Percentiles rank a stretch among this genome's conserved stretches.
Evolutionary conservation across 2,113 vertebrate species (phyloP).

Genomic region (Myxocyprinus asiaticus): DNA sequence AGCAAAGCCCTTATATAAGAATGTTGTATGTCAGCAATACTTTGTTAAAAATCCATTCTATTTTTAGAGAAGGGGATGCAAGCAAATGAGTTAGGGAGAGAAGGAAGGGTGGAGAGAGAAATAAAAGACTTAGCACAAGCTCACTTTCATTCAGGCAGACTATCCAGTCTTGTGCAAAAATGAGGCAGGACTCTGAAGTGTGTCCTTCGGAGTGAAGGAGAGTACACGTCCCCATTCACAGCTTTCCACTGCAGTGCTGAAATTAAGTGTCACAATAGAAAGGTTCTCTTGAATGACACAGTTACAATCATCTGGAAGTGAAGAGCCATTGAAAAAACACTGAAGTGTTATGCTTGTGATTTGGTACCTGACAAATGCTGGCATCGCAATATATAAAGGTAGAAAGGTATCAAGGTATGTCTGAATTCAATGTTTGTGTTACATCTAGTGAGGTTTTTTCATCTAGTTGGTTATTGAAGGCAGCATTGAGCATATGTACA

Average conservation of each 20-base stretch:
- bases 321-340: not conserved
- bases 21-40: conserved; percentile 18
- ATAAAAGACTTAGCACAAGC: not conserved
- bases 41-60: conserved; percentile 27
- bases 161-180: not conserved
- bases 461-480: no score
- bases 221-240: not conserved
- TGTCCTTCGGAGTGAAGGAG: conserved; percentile 9
- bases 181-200: not conserved
- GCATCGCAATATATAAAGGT: no score
- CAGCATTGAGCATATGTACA: no score
- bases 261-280: not conserved
- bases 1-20: conserved; percentile 16
- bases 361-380: no score
- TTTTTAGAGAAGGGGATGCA: conserved; percentile 23
- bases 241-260: conserved; percentile 1
- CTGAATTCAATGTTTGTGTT: no score
- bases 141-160: conserved; percentile 12
- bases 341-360: not conserved
- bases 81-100: not conserved
- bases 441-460: no score
- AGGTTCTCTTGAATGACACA: not conserved
- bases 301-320: no score
- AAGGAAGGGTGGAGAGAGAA: conserved; percentile 26
- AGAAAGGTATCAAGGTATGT: no score